Base-by-base conservation (phyloP, 2,797 vertebrate genomes). In the Hephaestus fuliginosus region DNA sequence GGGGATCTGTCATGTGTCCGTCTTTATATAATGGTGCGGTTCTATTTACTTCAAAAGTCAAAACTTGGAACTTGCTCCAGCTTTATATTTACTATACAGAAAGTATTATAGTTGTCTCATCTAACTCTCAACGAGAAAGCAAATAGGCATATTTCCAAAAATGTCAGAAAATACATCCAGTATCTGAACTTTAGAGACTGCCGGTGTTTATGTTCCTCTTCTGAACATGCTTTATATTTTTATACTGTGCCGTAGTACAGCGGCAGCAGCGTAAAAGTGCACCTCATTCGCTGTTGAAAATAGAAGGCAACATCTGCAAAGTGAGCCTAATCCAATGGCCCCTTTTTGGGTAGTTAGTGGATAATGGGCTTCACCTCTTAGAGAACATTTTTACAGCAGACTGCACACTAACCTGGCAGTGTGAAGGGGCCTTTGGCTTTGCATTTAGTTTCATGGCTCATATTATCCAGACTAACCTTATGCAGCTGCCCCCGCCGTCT, bases 301-400 rank as follows among this genome's bases (percentile, higher is more conserved):
- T 84, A 87, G 85, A 89, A 70, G 39, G 70, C 67, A 86, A 75
- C 88, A 88, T 87, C 82, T 87, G 87, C 75, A 84, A 90, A 89
- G 84, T 79, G 84, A 84, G 86, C 70, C 75, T 58, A 61, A 74
- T 79, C 63, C 58, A 62, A 69, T 88, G 82, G 79, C 80, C 92
- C 83, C 90, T 80, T 83, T 91, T 89, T 84, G 75, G 80, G 76
- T 90, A 81, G 87, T 90, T 87, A 78, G 83, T 82, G 65, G 86
- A 87, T 93, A 92, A 93, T 94, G 87, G 90, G 78, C 64, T 88
- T 86, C 85, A 86, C 84, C 84, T 86, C 79, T 86, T 72, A 70
- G 66, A 71, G 69, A 85, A 78, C 75, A 82, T 86, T 93, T 88
- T 74, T 87, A 70, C 85, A 85, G 80, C 83, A 72, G 70, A 51